Percentiles rank a stretch among this genome's conserved stretches.
phyloP scores from a whole-genome alignment of 1,140 invertebrate genomes.

The Watersipora subatra region DNA sequence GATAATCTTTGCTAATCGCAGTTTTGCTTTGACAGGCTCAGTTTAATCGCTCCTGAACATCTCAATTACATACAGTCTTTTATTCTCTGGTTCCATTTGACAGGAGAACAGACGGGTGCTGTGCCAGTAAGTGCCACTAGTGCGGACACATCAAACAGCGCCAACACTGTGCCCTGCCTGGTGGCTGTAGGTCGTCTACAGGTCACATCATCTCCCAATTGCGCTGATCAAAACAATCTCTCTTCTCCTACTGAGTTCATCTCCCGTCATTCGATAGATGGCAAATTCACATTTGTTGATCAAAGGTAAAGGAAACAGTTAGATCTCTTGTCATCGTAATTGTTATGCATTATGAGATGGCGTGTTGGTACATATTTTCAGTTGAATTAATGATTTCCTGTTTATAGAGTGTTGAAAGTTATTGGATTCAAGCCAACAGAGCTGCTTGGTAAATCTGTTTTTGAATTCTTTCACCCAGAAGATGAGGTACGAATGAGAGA shows the following conservation, averaged over 20 bases:
- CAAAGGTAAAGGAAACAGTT: slow-evolving; percentile 50
- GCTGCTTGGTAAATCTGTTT: slow-evolving; percentile 81
- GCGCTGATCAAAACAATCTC: slow-evolving; percentile 67
- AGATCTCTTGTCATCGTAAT: too few species aligned
- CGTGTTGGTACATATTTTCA: too few species aligned
- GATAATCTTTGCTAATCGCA: too few species aligned
- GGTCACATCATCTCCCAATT: slow-evolving; percentile 88
- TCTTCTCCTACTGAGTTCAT: slow-evolving; percentile 83
- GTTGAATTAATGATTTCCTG: too few species aligned
- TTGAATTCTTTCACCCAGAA: slow-evolving; percentile 91
- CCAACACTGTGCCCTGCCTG: slow-evolving; percentile 62
- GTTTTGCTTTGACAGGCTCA: too few species aligned
- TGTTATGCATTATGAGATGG: too few species aligned
- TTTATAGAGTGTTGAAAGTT: slow-evolving; percentile 67
- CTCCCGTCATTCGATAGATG: slow-evolving; percentile 80
- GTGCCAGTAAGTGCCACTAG: background rate
- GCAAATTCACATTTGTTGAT: slow-evolving; percentile 96
- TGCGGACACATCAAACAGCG: background rate
- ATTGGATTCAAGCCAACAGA: slow-evolving; percentile 86
- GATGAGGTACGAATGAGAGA: slow-evolving; percentile 92
- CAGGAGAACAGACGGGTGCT: background rate
- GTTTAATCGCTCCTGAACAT: too few species aligned
- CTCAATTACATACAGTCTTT: too few species aligned
- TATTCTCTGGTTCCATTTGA: too few species aligned
- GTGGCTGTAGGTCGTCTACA: slow-evolving; percentile 92